Evolutionary conservation across 2,113 vertebrate species (phyloP), one percentile per base, ranked within the genome.

Genomic region (Chloebia gouldiae): DNA sequence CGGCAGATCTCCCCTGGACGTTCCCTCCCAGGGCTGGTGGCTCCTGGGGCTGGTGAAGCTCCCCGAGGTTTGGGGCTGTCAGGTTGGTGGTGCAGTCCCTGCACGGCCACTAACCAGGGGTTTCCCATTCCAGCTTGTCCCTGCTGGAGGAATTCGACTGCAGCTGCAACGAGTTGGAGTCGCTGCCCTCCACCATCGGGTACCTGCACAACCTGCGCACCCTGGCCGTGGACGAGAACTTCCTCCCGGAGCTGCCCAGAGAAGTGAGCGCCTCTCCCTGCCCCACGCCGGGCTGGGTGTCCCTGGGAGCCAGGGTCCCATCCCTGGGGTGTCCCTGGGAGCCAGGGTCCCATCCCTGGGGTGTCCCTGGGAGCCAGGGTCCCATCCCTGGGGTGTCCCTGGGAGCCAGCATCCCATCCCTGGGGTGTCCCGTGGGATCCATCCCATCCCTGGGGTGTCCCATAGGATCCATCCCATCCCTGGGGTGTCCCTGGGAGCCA

Each of bases 111-210:
- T 82, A 63, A 97, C 37, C 17, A 75, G 28, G 73, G 4, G 6
- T 81, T 96, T 95, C 73, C 91, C 8, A n/a, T 97, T 97, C 50
- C 98, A 99, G 99, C 98, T 97, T 99, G 94, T 99, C 99, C 95
- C 97, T 99, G 72, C 94, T 99, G 98, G 99, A 99, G 98, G 99
- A 99, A 94, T 98, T 99, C 92, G 99, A 99, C 98, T 99, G 99
- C 96, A 99, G 99, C 98, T 99, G 99, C 96, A 99, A 99, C 86
- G 99, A 99, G 97, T 93, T 99, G 98, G 99, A 99, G 97, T 98
- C 98, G 1, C 97, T 99, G 51, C 99, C 99, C 88, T 97, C 98
- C 51, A 99, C 99, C 70, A 98, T 99, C 9, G 99, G 99, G 81
- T 99, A 99, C 98, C 98, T 99, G 94, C 98, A 98, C 95, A 99